Percentiles rank a stretch among this genome's conserved stretches.
Conservation (phyloP, 2,888 invertebrate species). For the Terebella lapidaria region DNA sequence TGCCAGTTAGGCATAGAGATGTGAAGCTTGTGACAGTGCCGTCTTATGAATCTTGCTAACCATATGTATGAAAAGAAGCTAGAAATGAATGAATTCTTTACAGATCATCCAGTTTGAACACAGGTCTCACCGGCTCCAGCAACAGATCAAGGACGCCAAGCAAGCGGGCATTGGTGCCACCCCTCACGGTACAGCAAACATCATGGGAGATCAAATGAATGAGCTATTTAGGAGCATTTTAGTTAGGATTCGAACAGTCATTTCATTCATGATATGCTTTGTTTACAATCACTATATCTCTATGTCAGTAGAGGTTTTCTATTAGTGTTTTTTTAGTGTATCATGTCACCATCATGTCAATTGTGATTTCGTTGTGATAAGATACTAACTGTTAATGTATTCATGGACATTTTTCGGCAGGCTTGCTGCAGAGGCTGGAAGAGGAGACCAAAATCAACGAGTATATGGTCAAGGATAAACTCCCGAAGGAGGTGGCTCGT, state of each 20-base stretch:
- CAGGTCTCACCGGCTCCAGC: constrained; percentile 62
- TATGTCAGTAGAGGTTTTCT: background rate
- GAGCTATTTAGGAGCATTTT: too few species aligned
- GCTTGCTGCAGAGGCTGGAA: constrained; percentile 67
- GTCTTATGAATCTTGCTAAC: too few species aligned
- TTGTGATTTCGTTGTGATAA: background rate
- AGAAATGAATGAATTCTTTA: too few species aligned
- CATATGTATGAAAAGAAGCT: too few species aligned
- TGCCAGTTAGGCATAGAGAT: too few species aligned
- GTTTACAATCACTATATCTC: background rate
- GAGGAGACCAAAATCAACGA: constrained; percentile 72
- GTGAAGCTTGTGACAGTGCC: too few species aligned
- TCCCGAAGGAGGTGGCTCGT: constrained; percentile 68
- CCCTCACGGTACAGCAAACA: constrained; percentile 60
- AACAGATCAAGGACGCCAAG: constrained; percentile 63
- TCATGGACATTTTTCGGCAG: constrained; percentile 29
- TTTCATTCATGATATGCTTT: background rate
- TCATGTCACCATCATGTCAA: background rate
- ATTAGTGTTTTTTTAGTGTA: background rate
- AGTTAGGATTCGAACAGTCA: too few species aligned
- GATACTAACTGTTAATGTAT: background rate
- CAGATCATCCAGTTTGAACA: constrained; percentile 58
- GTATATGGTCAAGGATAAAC: constrained; percentile 72
- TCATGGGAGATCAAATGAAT: too few species aligned
- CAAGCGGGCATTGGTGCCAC: constrained; percentile 60